Percentiles rank a stretch among this genome's conserved stretches.
These are phyloP conservation scores for Drosophila paucipuncta DNA, from an alignment of 2,888 invertebrate species.

Conservation along the genomic window DNA sequence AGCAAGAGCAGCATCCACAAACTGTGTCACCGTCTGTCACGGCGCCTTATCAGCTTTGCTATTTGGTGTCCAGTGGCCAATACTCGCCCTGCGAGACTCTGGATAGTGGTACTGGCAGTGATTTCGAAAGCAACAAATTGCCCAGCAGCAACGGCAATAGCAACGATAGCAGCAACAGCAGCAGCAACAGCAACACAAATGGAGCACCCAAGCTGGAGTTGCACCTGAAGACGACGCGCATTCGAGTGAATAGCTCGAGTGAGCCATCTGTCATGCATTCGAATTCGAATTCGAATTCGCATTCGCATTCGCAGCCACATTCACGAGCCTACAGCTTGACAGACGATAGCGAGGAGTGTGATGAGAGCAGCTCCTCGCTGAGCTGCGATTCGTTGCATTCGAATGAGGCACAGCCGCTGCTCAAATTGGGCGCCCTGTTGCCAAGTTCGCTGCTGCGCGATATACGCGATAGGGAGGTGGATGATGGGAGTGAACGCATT, in stretches of 20 bases:
- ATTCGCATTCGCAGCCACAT: conserved; percentile 17
- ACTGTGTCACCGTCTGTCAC: conserved; percentile 7
- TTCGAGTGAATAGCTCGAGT: conserved; percentile 85
- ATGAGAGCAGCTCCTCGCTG: conserved; percentile 89
- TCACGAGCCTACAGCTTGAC: conserved; percentile 87
- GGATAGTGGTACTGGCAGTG: conserved; percentile 94
- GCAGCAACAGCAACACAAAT: conserved; percentile 75
- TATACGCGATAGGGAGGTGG: conserved; percentile 88
- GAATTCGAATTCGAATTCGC: conserved; percentile 1
- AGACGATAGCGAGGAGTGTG: conserved; percentile 88
- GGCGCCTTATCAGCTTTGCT: conserved; percentile 79
- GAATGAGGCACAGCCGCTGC: conserved; percentile 86
- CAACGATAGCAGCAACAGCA: conserved; percentile 73
- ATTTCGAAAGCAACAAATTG: conserved; percentile 87
- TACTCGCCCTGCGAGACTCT: conserved; percentile 92
- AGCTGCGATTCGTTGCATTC: conserved; percentile 94
- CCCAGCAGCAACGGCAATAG: conserved; percentile 73
- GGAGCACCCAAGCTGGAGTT: conserved; percentile 83
- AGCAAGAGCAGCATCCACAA: conserved; percentile 29
- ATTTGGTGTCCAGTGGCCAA: conserved; percentile 91
- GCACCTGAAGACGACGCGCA: conserved; percentile 83
- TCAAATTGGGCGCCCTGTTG: conserved; percentile 64
- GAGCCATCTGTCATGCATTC: conserved; percentile 83
- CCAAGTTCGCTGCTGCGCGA: conserved; percentile 90
- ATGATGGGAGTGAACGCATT: conserved; percentile 26